These are phyloP conservation scores for Stenodera caucasica DNA, from an alignment of 2,888 invertebrate genomes.

Conservation along the genomic window DNA sequence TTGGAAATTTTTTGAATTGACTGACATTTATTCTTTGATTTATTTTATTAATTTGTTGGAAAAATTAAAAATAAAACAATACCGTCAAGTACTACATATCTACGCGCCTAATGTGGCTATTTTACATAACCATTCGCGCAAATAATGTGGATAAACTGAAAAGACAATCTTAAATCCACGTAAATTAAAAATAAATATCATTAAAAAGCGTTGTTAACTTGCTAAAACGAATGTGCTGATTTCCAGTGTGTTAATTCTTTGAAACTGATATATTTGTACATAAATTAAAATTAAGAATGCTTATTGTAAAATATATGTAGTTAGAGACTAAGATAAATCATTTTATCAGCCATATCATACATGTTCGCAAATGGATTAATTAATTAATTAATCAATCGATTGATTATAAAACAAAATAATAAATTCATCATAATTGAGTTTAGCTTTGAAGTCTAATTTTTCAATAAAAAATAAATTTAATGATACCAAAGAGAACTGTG, in stretches of 20 bases:
- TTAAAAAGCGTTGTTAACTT: conserved; percentile 15
- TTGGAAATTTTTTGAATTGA: background rate
- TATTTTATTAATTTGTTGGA: background rate
- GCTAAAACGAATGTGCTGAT: conserved; percentile 31
- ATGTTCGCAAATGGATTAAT: conserved; percentile 18
- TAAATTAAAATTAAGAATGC: conserved; percentile 32
- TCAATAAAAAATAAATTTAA: background rate
- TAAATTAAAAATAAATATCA: conserved; percentile 8
- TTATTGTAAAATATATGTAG: conserved; percentile 39
- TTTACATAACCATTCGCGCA: conserved; percentile 25
- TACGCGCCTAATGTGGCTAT: conserved; percentile 26
- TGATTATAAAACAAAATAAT: background rate
- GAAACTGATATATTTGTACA: conserved; percentile 36
- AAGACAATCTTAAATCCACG: conserved; percentile 33
- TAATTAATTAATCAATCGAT: background rate
- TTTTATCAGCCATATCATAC: conserved; percentile 27
- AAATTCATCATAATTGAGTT: background rate
- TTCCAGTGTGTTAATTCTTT: conserved; percentile 32
- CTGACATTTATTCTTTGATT: background rate
- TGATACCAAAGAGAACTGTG: conserved; percentile 4
- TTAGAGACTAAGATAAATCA: conserved; percentile 29
- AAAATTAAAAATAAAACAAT: conserved; percentile 15
- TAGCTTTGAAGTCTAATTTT: conserved; percentile 1
- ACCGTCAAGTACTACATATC: conserved; percentile 36
- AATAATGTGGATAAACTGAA: conserved; percentile 32